Base-by-base conservation (phyloP, 1,140 invertebrate species). In the Apis laboriosa region DNA sequence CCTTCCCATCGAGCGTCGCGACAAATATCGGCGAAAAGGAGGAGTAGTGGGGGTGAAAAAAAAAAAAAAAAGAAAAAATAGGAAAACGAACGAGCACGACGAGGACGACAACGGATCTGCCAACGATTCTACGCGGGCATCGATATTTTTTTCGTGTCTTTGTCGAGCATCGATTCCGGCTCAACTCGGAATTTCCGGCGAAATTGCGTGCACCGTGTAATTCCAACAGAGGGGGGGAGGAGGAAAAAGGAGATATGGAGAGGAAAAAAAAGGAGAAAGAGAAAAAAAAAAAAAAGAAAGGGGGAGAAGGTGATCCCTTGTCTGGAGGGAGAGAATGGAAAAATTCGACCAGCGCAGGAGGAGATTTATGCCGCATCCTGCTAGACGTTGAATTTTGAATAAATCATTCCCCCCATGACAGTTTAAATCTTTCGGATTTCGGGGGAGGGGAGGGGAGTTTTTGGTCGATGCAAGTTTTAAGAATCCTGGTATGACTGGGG, bases 11-110 rank as follows among this genome's bases (percentile, higher is more conserved):
- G 28, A 63, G 60, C 64, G 67, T 55, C 64, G 73, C 66, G 80
- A 77, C 74, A 76, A 77, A 82, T 82, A 71, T 63, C 74, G n/a
- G n/a, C n/a, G 24, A n/a, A 13, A 24, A 13, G n/a, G 11, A n/a
- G n/a, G 7, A 24, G 12, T 34, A 34, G 34, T 34, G 34, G 11
- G 60, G 13, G 12, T 13, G 2, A 13, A 19, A 19, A 43, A 21
- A 28, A 21, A 28, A 55, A 24, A 5, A n/a, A 15, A n/a, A 28
- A 1, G 2, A 1, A 11, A 15, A 5, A n/a, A 1, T 9, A 9
- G 34, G 28, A 34, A 53, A 19, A 63, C 19, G 24, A 55, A 43
- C 9, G 53, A 13, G 1, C 28, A 17, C 1, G 4, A 49, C 19
- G 53, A 24, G 64, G n/a, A 67, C 56, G 56, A 80, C 64, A 19